Evolutionary conservation across 2,888 invertebrate species (phyloP), one percentile per base, ranked within the genome.

Genomic region (Amiota mariae): DNA sequence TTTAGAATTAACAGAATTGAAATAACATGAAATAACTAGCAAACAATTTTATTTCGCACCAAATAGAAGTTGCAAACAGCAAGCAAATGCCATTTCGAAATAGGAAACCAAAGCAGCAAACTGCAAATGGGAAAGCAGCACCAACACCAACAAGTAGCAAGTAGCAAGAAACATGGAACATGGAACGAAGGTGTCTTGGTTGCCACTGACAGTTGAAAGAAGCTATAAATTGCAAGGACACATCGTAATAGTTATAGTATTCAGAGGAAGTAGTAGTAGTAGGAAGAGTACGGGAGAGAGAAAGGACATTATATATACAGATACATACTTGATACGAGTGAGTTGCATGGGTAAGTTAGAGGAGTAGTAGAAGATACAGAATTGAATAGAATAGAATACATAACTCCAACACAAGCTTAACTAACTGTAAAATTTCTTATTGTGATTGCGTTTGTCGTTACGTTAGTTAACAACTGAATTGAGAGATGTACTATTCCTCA

Each of bases 401-500:
- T 68, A 68, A 68, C 67, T 73, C 77, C 81, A 81, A 80, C 81
- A 77, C 84, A 81, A 82, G 84, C 85, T 84, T 84, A 84, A 84
- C 84, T 84, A 84, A 84, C 84, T 85, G 84, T 83, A 79, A 85
- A 84, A 84, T 85, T 83, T 79, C 85, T 81, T 84, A 84, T 84
- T 84, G 84, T 84, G 84, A 85, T 84, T 85, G 85, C 84, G 84
- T 84, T 84, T 84, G 84, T 85, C 85, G 83, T 83, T 84, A 84
- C 85, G 79, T 83, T 84, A 83, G 84, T 84, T 85, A 85, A 85
- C 83, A 85, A 83, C 81, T 82, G 71, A 59, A 71, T 61, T 36
- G 61, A 61, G 61, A 71, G 36, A 36, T 36, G 36, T 36, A 36
- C 36, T 36, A 36, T 36, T 6, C 36, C 36, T 24, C 24, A 1